Evolutionary conservation across 2,888 invertebrate species (phyloP).

Genomic region (Eupeodes luniger): DNA sequence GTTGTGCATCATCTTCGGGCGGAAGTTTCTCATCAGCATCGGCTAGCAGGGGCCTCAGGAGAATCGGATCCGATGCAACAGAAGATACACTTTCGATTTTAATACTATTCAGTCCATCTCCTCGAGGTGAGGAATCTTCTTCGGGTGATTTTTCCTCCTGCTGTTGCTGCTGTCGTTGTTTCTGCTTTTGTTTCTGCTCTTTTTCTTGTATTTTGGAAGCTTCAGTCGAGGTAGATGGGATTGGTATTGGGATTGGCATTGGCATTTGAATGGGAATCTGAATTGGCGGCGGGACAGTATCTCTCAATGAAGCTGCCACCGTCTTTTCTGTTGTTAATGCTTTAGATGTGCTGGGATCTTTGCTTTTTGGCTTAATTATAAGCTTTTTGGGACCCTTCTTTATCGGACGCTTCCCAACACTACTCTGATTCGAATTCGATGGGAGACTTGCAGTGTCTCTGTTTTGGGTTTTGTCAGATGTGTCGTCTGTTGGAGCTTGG

Average conservation of each 20-base stretch:
- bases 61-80: slow-evolving; percentile 26
- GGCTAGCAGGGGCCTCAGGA: slow-evolving; percentile 50
- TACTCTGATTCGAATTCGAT: slow-evolving; percentile 1
- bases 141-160: slow-evolving; percentile 30
- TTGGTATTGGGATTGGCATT: slow-evolving; percentile 74
- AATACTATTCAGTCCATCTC: slow-evolving; percentile 40
- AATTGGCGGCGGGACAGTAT: slow-evolving; percentile 63
- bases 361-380: slow-evolving; percentile 83
- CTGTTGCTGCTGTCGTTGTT: slow-evolving; percentile 22
- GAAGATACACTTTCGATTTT: slow-evolving; percentile 46
- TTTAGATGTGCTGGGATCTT: slow-evolving; percentile 27
- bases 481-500: slow-evolving; percentile 9
- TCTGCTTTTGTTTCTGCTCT: background rate
- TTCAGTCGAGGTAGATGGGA: slow-evolving; percentile 68
- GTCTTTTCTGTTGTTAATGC: background rate
- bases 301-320: background rate
- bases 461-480: slow-evolving; percentile 6
- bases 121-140: slow-evolving; percentile 36
- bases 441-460: slow-evolving; percentile 26
- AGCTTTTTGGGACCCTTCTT: slow-evolving; percentile 81
- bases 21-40: slow-evolving; percentile 62
- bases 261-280: slow-evolving; percentile 13
- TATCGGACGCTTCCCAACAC: slow-evolving; percentile 70
- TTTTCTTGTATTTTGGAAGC: slow-evolving; percentile 42
- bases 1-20: slow-evolving; percentile 54